Base-by-base conservation (phyloP, 1,140 invertebrate genomes). In the Anagrus nilaparvatae region DNA sequence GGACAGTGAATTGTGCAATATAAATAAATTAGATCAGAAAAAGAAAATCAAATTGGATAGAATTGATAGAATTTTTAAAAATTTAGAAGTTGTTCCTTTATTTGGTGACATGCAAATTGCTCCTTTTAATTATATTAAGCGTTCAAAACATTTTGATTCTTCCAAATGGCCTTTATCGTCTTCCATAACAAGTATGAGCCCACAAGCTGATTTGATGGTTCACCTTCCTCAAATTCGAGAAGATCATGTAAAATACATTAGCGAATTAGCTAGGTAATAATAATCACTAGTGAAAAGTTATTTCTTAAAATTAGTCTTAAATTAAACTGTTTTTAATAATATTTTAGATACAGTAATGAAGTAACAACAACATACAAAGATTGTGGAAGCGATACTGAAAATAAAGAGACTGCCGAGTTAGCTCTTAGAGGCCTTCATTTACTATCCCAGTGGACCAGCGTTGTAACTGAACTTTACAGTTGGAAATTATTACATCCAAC, bases 21-120 rank as follows among this genome's bases (percentile, higher is more conserved):
- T 99, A 30, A 96, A 97, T 61, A 93, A 97, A 56, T 70, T 99
- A 43, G 95, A 99, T 67, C 90, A 95, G 56, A 97, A 96, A 62
- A 97, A 95, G 57, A 89, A 94, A 62, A 77, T 99, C n/a, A 84
- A 85, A 44, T 70, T 99, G 30, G 83, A 89, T 50, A 84, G 89
- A 55, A 94, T 99, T 52, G 96, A 99, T 67, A 82, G 88, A 57
- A 97, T 99, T 41, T 96, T 99, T 53, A 98, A 99, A 77, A 91
- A 95, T 65, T 62, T 98, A 30, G 94, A 99, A 73, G 93, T 99
- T 41, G 96, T 99, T 2, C 95, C 96, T 0, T 65, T 99, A 6
- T 99, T 97, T 68, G 96, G 96, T 4, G 96, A 99, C 58, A 99
- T 99, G 96, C 96, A 98, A 71, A 97, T 99, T 44, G 90, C 93